Evolutionary conservation across 2,797 vertebrate species (phyloP).

Genomic region (Myioborus miniatus): DNA sequence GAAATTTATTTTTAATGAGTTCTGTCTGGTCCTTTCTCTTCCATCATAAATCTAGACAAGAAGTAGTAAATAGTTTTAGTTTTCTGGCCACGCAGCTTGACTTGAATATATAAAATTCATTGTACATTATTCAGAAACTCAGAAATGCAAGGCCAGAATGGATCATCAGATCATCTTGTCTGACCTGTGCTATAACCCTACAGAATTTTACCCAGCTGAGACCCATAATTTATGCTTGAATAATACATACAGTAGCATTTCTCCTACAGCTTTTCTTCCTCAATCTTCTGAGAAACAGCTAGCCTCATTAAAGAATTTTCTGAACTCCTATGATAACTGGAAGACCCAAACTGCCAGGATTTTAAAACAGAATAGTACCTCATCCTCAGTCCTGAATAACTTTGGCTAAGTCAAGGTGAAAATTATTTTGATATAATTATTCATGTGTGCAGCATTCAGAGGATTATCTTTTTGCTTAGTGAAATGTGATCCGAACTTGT

Average conservation of each 20-base stretch:
- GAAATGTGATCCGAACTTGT: not conserved
- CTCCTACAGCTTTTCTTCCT: not conserved
- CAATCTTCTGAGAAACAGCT: not conserved
- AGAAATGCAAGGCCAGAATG: not conserved
- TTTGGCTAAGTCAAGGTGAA: not conserved
- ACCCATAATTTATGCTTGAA: not conserved
- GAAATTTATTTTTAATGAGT: slow-evolving; percentile 13
- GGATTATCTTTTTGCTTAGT: not conserved
- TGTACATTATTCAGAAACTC: not conserved
- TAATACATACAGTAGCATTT: not conserved
- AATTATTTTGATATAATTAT: not conserved
- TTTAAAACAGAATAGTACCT: not conserved
- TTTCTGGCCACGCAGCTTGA: not conserved
- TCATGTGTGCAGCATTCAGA: not conserved
- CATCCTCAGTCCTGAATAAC: not conserved
- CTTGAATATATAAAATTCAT: not conserved
- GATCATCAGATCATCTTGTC: not conserved
- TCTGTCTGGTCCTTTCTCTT: not conserved
- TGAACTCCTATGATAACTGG: not conserved
- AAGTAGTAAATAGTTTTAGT: not conserved
- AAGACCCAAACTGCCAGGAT: not conserved
- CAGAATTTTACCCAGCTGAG: not conserved
- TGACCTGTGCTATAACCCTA: not conserved
- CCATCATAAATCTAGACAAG: not conserved
- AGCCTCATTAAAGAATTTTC: not conserved